Conservation (phyloP, 2,113 vertebrate genomes). For the Enhydra lutris region DNA sequence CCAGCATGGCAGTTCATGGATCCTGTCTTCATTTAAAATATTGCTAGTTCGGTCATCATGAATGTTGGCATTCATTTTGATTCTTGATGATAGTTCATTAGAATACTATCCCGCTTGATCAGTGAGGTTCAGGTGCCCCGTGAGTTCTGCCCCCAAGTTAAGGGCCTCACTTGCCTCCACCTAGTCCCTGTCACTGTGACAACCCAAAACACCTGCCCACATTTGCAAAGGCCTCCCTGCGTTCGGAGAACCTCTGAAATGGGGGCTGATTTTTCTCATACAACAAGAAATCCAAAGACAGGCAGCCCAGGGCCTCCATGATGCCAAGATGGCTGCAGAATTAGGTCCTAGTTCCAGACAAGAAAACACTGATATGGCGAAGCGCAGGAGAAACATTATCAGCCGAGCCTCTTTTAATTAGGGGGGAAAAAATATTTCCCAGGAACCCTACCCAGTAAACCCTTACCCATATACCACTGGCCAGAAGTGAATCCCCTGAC, state of each 20-base stretch:
- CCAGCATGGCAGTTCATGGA: not conserved
- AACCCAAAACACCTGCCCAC: not conserved
- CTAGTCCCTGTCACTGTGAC: not conserved
- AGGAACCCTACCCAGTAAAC: not conserved
- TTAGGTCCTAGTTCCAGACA: not conserved
- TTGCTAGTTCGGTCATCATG: not conserved
- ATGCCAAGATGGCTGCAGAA: slow-evolving; percentile 13
- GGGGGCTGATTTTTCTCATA: not conserved
- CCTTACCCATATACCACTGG: not conserved
- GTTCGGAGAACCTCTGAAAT: not conserved
- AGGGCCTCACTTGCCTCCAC: not conserved
- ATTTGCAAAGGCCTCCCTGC: not conserved
- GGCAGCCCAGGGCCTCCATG: not conserved
- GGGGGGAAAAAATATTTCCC: not conserved
- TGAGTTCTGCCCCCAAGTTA: not conserved
- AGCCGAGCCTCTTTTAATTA: not conserved
- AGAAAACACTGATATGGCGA: not conserved
- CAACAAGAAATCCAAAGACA: not conserved
- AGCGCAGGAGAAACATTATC: not conserved
- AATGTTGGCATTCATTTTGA: not conserved
- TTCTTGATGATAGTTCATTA: not conserved
- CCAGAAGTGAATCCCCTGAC: not conserved
- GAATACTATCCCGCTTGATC: not conserved
- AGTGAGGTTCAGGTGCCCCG: not conserved
- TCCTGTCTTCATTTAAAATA: slow-evolving; percentile 16